A percentile compares a stretch with the other conserved stretches of the same genome.
These are phyloP conservation scores for Forbesichthys papilliferus DNA, from an alignment of 2,113 vertebrate species.

Conservation along the genomic window DNA sequence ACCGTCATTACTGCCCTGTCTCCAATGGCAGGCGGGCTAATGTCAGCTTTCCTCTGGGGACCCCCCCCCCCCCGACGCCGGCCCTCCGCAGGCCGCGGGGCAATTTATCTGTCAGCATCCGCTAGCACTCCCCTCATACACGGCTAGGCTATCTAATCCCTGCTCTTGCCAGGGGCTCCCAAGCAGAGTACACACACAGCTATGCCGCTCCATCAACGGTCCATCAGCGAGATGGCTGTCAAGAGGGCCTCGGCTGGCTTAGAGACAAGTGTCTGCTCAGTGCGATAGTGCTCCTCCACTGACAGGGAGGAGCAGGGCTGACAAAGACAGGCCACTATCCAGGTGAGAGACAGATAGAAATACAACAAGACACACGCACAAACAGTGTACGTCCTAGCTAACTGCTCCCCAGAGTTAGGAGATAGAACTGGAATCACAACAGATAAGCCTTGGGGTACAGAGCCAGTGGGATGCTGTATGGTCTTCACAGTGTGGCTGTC, in stretches of 20 bases:
- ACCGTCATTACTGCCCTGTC: slow-evolving; percentile 64
- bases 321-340: background rate
- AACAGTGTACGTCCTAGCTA: slow-evolving; percentile 22
- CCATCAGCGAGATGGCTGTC: slow-evolving; percentile 53
- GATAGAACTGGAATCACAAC: slow-evolving; percentile 15
- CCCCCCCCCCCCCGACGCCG: slow-evolving; percentile 60
- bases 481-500: no score
- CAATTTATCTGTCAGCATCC: slow-evolving; percentile 80
- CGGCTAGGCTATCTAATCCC: slow-evolving; percentile 64
- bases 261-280: slow-evolving; percentile 59
- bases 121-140: slow-evolving; percentile 47
- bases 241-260: slow-evolving; percentile 53
- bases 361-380: slow-evolving; percentile 45
- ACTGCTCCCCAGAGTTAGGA: slow-evolving; percentile 16
- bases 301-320: slow-evolving; percentile 37
- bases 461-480: no score
- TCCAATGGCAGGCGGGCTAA: slow-evolving; percentile 67
- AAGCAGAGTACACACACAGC: slow-evolving; percentile 53
- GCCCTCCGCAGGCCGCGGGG: slow-evolving; percentile 67
- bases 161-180: slow-evolving; percentile 57
- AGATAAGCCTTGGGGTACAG: no score
- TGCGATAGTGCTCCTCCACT: slow-evolving; percentile 42
- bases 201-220: slow-evolving; percentile 38
- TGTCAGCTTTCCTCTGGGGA: slow-evolving; percentile 66
- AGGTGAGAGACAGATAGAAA: slow-evolving; percentile 40